phyloP scores from a whole-genome alignment of 2,888 invertebrate genomes.

The Melieria crassipennis region DNA sequence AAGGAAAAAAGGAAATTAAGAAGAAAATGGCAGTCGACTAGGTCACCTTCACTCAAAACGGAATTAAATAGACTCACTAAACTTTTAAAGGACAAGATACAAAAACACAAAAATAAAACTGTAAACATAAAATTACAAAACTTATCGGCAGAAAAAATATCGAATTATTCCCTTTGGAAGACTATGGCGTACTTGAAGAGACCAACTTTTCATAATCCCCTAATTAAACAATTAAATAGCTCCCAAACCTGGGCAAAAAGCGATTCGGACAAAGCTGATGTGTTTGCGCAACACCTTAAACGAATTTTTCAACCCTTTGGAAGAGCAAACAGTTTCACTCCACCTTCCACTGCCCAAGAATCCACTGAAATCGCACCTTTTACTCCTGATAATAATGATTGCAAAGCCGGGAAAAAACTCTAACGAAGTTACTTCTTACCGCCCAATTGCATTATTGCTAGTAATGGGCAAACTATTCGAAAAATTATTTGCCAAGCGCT shows the following conservation, averaged over 20 bases:
- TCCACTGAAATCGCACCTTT: no score
- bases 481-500: no score
- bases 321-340: background rate
- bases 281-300: background rate
- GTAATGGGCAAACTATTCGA: no score
- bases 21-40: background rate
- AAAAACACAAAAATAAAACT: slow-evolving; percentile 2
- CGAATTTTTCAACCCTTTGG: background rate
- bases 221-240: background rate
- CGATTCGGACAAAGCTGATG: background rate
- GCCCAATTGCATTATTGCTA: no score
- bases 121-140: background rate
- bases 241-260: background rate
- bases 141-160: background rate
- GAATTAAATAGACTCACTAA: background rate
- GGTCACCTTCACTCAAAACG: background rate
- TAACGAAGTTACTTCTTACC: no score
- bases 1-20: background rate
- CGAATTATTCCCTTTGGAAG: background rate
- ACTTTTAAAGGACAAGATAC: background rate
- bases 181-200: background rate
- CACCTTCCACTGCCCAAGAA: background rate
- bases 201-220: background rate
- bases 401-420: no score
- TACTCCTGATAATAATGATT: no score